A percentile compares a stretch with the other conserved stretches of the same genome.
Evolutionary conservation across 2,888 invertebrate genomes (phyloP).

Genomic region (Fabriciana adippe): DNA sequence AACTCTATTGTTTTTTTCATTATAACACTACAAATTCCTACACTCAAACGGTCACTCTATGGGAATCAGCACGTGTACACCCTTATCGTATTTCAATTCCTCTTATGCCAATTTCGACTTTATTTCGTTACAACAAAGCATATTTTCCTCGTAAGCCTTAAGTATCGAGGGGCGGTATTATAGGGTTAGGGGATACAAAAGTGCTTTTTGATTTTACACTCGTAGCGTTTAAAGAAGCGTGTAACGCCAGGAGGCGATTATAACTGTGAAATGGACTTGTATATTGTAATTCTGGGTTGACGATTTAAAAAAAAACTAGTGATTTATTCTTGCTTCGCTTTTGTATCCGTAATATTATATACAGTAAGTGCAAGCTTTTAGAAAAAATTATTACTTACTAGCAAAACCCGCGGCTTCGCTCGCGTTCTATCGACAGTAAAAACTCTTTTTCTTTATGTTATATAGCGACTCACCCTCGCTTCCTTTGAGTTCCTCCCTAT

Average conservation of each 20-base stretch:
- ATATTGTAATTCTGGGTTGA: neutral
- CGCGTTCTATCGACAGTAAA: too few species aligned
- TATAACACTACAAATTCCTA: slow-evolving; percentile 26
- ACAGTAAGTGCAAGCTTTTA: too few species aligned
- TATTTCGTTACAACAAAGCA: neutral
- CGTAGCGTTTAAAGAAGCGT: slow-evolving; percentile 26
- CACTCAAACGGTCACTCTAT: slow-evolving; percentile 31
- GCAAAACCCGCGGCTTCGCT: too few species aligned
- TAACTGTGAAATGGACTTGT: slow-evolving; percentile 12
- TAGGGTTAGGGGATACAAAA: slow-evolving; percentile 25
- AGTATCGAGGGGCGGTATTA: slow-evolving; percentile 17
- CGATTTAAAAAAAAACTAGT: neutral
- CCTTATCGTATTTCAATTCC: neutral
- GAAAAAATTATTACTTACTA: too few species aligned
- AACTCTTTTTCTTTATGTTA: too few species aligned
- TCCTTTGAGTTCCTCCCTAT: too few species aligned
- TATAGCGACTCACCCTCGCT: too few species aligned
- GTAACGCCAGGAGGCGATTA: slow-evolving; percentile 28
- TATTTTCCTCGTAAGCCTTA: neutral
- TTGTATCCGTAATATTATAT: neutral
- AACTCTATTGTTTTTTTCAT: slow-evolving; percentile 26
- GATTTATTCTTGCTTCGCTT: neutral
- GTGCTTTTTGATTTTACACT: slow-evolving; percentile 34
- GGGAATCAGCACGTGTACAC: slow-evolving; percentile 34
- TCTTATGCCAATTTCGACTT: neutral